phyloP scores from a whole-genome alignment of 2,888 invertebrate genomes.

The Alsophila aescularia region DNA sequence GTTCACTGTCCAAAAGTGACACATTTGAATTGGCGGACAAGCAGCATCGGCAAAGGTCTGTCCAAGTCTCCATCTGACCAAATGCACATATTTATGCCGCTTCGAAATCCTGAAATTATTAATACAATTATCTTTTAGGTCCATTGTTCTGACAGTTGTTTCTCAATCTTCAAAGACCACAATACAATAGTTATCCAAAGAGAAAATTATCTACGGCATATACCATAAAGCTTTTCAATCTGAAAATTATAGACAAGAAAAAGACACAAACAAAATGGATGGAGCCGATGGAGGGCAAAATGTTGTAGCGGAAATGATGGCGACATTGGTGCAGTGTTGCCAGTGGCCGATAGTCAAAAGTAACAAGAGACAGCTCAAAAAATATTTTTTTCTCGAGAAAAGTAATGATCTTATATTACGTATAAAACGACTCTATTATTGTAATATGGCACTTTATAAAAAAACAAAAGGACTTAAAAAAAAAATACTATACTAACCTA shows the following conservation, averaged over 20 bases:
- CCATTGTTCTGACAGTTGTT: constrained; percentile 72
- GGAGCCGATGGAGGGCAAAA: constrained; percentile 36
- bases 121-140: constrained; percentile 48
- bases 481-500: no score
- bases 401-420: no score
- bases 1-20: constrained; percentile 67
- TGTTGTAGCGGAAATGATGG: constrained; percentile 18
- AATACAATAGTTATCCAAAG: constrained; percentile 70
- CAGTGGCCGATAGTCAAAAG: no score
- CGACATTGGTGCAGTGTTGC: no score
- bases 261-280: constrained; percentile 79
- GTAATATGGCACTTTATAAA: no score
- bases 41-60: constrained; percentile 78
- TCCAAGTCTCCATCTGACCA: constrained; percentile 76
- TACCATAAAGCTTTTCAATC: constrained; percentile 81
- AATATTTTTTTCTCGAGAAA: no score
- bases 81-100: constrained; percentile 60
- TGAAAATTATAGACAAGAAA: constrained; percentile 81
- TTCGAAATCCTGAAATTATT: constrained; percentile 67
- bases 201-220: constrained; percentile 84
- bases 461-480: no score
- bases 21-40: constrained; percentile 71
- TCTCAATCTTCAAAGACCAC: constrained; percentile 63
- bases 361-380: no score
- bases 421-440: no score